Evolutionary conservation across 2,888 invertebrate species (phyloP), one percentile per base, ranked within the genome.

Genomic region (Apotomis betuletana): DNA sequence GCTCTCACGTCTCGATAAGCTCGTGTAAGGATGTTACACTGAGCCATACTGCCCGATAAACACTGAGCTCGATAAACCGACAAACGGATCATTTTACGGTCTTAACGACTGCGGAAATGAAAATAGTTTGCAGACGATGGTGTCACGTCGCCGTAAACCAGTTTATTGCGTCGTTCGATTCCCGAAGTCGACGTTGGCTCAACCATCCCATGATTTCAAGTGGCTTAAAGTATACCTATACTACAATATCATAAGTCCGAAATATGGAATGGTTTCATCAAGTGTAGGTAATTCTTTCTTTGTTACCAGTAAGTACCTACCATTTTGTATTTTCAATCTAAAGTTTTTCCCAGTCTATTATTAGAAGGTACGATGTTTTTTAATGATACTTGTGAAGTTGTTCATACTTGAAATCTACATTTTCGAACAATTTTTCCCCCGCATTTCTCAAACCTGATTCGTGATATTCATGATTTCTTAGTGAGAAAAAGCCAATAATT

Each of bases 1-100:
- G 80, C 89, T 87, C 87, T 88, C 81, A 81, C 83, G 80, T 87
- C 85, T 90, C 88, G 90, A 91, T 91, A 90, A 88, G 85, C 85
- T 77, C 77, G 74, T 78, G 80, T 74, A 15, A 46, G 55, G 55
- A 27, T 44, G 74, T 75, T 77, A 75, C 73, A 76, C 75, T 74
- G 73, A 27, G 27, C 27, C 27, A 27, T 76, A 79, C 77, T 79
- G 81, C 80, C 79, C 81, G 81, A 82, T 27, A 27, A 27, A 75
- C 73, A 76, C 75, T 74, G 85, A 84, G 80, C 79, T 83, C 80
- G 84, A 85, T 85, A 86, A 82, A 82, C 76, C 83, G 76, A 77
- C 55, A 77, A 63, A 57, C 74, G 67, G 75, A 72, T 75, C 75
- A 80, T 74, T 79, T 79, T 79, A 78, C 79, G 79, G 78, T 79